Base-by-base conservation (phyloP, 2,113 vertebrate genomes). In the Octodon degus region DNA sequence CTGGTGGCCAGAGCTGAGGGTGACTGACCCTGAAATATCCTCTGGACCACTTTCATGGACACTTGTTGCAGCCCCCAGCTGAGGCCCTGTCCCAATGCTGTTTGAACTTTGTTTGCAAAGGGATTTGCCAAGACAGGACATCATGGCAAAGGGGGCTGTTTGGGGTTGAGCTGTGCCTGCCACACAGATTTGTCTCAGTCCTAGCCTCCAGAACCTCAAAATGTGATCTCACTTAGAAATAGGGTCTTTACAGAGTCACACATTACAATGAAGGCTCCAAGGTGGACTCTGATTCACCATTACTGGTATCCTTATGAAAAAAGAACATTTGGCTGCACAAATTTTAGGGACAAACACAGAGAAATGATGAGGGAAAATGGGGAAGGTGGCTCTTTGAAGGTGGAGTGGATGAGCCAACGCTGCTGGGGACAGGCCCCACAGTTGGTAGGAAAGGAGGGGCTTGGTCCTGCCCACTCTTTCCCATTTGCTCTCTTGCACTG, bases 21-120 rank as follows among this genome's bases (percentile, higher is more conserved):
- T 1, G 0, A 0, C 37, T 37, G 68, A 32, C 32, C 0, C 2
- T 50, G 60, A 63, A 24, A 63, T 14, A 17, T 25, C 19, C 1
- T n/a, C 13, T 19, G 58, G 50, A 24, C 55, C 2, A 1, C 25
- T 58, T 68, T 34, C 11, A 3, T 12, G 32, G 70, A 80, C 32
- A 10, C 65, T 40, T 53, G 22, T 37, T 53, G 12, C 34, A n/a
- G 50, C 62, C 92, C 70, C 55, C 65, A 72, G 68, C 25, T 30
- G 58, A 53, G 13, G 0, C 47, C 27, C 43, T 34, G 10, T 17
- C 90, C 16, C 19, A 3, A 13, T 24, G 17, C 32, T 74, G 55
- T 37, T 80, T 8, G 40, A 63, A 25, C 43, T 40, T 82, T 77
- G 74, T 86, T 16, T 62, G 43, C 50, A 90, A 32, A 62, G 74